Conservation (phyloP, 2,113 vertebrate genomes). For the Eptesicus fuscus region DNA sequence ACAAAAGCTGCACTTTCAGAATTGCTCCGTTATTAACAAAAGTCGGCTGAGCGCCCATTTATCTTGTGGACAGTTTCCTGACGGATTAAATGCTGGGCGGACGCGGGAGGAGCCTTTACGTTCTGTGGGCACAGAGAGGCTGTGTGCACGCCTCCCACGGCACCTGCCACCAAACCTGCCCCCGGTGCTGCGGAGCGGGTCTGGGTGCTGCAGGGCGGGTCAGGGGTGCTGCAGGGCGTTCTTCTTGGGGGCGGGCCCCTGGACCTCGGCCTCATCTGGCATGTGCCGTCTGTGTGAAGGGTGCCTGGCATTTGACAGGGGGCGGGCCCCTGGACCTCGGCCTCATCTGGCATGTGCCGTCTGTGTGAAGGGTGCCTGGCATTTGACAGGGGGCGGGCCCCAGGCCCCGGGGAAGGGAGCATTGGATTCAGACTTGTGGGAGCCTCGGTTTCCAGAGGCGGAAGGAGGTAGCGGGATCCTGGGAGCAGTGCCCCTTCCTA, state of each 20-base stretch:
- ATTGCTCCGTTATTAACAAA: slow-evolving; percentile 90
- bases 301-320: not conserved
- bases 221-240: not conserved
- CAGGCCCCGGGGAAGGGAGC: not conserved
- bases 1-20: slow-evolving; percentile 89
- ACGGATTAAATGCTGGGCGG: slow-evolving; percentile 80
- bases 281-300: not conserved
- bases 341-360: not conserved
- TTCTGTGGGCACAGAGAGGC: slow-evolving; percentile 26
- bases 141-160: slow-evolving; percentile 45
- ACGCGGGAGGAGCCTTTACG: slow-evolving; percentile 61
- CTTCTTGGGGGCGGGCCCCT: not conserved
- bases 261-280: not conserved
- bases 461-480: accelerated
- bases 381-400: not conserved
- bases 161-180: not conserved
- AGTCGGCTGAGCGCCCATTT: slow-evolving; percentile 58
- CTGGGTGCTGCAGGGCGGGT: not conserved
- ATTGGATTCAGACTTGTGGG: not conserved
- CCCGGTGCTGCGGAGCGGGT: not conserved
- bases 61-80: slow-evolving; percentile 76
- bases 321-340: not conserved
- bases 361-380: not conserved
- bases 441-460: not conserved
- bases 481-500: not conserved